Evolutionary conservation across 2,888 invertebrate species (phyloP), one percentile per base, ranked within the genome.

Genomic region (Mechanitis messenoides): DNA sequence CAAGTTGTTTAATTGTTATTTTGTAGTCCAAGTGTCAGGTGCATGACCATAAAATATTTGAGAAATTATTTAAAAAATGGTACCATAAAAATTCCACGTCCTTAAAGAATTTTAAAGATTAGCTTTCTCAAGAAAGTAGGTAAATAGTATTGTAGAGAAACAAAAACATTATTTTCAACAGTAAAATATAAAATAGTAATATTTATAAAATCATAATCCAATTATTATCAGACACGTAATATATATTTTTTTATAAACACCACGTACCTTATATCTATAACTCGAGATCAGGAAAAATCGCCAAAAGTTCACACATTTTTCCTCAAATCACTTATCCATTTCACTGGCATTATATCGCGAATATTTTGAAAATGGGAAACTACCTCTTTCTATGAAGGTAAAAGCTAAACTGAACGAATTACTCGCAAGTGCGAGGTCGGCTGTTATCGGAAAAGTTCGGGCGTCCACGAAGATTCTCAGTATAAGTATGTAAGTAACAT

Each of bases 401-500:
- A 55, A 61, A 60, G 63, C 53, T 53, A 57, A 60, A 70, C 70
- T 70, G 68, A 66, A 62, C 59, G 58, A 42, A 33, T 35, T 56
- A 50, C 42, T 62, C 61, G 59, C 55, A 54, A 53, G 58, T 28
- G 31, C 38, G 64, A 62, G 47, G 60, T 64, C 58, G 64, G 61
- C 31, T 60, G 58, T 59, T 61, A 46, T 61, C 66, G 62, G 62
- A 57, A 62, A 60, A 59, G 31, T 28, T 64, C 61, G 61, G 62
- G 56, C 56, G 53, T 50, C 50, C 31, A 50, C 31, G 31, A 50
- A 50, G 50, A 50, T 50, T 50, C 47, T 4, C 28, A 28, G 31
- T 9, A 20, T 20, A 20, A 20, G 20, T 20, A 20, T 31, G 31
- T 50, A 50, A 9, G 7, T 42, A 9, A 42, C 42, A 42, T 42